These are phyloP conservation scores for Casuarius casuarius DNA, from an alignment of 2,113 vertebrate genomes.

Conservation along the genomic window DNA sequence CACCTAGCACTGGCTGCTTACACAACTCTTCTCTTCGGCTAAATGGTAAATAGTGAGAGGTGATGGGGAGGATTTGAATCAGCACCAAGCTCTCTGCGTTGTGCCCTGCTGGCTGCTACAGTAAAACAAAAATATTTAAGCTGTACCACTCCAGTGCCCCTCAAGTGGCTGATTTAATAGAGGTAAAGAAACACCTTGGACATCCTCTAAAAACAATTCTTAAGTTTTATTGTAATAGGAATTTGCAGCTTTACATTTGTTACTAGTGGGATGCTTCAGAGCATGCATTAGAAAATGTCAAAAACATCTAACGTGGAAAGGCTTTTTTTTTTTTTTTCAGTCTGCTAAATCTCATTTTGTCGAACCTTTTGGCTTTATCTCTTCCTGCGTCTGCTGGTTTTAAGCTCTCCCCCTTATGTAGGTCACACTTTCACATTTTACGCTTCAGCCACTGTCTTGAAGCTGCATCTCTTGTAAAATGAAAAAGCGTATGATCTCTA, in stretches of 20 bases:
- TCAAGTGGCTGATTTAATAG: conserved; percentile 3
- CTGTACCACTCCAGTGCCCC: neutral
- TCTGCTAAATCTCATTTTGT: conserved; percentile 8
- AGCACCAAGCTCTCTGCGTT: neutral
- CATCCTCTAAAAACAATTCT: neutral
- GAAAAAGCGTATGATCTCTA: fast-evolving
- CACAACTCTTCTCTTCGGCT: neutral
- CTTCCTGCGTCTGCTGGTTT: conserved; percentile 31
- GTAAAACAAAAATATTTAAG: neutral
- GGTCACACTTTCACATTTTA: conserved; percentile 68
- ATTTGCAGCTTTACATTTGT: neutral
- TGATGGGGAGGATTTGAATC: neutral
- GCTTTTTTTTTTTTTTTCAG: neutral
- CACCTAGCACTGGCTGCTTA: neutral
- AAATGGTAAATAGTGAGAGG: neutral
- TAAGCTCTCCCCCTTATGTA: conserved; percentile 68
- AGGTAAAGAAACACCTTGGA: neutral
- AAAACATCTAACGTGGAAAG: neutral
- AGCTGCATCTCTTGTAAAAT: neutral
- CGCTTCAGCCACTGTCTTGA: conserved; percentile 42
- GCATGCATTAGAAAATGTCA: neutral
- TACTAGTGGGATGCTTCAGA: neutral
- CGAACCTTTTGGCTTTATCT: conserved; percentile 58
- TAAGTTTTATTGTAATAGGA: fast-evolving
- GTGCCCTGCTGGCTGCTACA: neutral